A percentile compares a stretch with the other conserved stretches of the same genome.
Conservation (phyloP, 35 echinoderm and acorn worm species). For the Heliocidaris tuberculata region DNA sequence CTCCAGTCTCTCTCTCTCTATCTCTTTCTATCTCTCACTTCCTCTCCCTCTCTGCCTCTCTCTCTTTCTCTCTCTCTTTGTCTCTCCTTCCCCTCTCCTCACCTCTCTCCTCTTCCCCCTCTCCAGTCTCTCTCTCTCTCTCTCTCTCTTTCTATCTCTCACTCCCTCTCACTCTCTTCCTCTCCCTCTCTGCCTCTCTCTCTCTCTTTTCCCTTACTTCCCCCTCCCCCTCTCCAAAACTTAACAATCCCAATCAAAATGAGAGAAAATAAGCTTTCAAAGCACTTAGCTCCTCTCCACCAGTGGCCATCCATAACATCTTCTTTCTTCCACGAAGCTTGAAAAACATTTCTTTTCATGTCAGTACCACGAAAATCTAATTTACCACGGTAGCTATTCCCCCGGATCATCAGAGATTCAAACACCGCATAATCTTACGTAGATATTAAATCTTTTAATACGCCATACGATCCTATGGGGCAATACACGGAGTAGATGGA, state of each 20-base stretch:
- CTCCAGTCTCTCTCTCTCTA: too few species aligned
- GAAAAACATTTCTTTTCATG: background rate
- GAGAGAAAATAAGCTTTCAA: background rate
- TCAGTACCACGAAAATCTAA: background rate
- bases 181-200: background rate
- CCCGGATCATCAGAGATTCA: background rate
- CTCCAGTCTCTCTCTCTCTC: too few species aligned
- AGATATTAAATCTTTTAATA: background rate
- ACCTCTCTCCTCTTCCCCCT: too few species aligned
- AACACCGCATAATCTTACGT: background rate
- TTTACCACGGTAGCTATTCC: background rate
- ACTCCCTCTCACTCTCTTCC: background rate
- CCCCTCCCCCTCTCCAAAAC: background rate
- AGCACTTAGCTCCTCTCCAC: background rate
- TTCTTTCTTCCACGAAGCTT: background rate
- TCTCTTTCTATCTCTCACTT: too few species aligned
- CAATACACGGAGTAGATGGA: background rate
- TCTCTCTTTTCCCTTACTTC: background rate
- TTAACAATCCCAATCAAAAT: background rate
- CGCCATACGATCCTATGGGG: background rate
- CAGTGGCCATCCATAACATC: background rate
- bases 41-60: too few species aligned
- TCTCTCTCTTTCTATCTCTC: too few species aligned
- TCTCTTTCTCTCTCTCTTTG: too few species aligned
- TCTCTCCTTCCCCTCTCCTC: too few species aligned